Conservation (phyloP, 2,797 vertebrate species). For the Clamator glandarius region DNA sequence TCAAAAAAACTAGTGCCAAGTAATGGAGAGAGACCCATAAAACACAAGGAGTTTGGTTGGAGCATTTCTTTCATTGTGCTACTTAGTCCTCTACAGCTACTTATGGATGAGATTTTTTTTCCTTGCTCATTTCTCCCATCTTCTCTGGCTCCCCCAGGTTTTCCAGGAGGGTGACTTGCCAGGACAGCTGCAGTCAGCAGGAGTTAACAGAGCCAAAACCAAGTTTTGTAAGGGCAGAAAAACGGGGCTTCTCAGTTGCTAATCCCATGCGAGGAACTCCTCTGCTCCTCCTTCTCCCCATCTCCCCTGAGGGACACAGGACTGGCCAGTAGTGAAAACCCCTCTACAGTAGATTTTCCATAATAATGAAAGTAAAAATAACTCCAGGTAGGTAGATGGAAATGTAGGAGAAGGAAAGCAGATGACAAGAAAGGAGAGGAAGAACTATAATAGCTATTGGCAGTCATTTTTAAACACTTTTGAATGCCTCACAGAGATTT, state of each 20-base stretch:
- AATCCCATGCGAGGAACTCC: not conserved
- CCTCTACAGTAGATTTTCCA: not conserved
- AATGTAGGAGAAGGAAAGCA: not conserved
- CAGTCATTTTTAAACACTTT: not conserved
- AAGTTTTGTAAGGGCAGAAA: not conserved
- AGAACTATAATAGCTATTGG: not conserved
- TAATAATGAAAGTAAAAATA: not conserved
- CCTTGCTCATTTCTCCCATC: not conserved
- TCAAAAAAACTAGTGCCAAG: not conserved
- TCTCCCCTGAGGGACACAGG: accelerated
- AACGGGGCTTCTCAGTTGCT: not conserved
- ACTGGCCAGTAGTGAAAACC: not conserved
- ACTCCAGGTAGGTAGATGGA: not conserved
- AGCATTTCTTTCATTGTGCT: not conserved
- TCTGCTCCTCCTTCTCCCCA: not conserved
- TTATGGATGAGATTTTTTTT: not conserved
- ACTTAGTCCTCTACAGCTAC: not conserved
- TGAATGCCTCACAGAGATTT: not conserved
- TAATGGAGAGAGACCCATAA: not conserved
- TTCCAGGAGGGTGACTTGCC: not conserved
- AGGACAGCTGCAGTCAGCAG: conserved; percentile 48
- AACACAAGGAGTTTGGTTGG: not conserved
- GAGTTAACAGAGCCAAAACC: not conserved
- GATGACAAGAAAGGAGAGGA: not conserved
- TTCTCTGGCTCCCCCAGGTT: not conserved